These are phyloP conservation scores for Ascaphus truei DNA, from an alignment of 2,113 vertebrate genomes.

Conservation along the genomic window DNA sequence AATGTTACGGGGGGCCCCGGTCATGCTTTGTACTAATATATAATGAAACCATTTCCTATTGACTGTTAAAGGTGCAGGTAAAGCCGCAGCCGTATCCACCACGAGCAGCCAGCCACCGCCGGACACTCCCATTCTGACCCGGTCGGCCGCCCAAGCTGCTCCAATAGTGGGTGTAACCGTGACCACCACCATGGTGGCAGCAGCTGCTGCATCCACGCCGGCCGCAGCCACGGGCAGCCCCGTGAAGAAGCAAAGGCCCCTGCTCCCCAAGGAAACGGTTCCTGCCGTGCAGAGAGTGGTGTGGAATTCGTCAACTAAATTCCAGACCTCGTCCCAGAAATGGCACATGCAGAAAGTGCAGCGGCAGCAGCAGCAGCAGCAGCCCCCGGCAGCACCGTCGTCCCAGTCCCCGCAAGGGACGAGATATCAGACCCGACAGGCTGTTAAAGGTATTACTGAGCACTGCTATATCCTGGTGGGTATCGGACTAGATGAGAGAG, in stretches of 20 bases:
- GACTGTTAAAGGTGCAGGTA: too few relatives aligned
- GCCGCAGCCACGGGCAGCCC: slow-evolving; percentile 66
- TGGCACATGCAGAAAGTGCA: slow-evolving; percentile 95
- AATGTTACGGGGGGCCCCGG: too few relatives aligned
- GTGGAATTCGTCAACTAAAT: slow-evolving; percentile 90
- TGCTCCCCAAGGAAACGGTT: slow-evolving; percentile 88
- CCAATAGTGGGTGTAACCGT: slow-evolving; percentile 64
- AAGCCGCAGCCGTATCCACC: slow-evolving; percentile 64
- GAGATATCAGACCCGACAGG: slow-evolving; percentile 93
- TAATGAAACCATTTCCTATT: too few relatives aligned
- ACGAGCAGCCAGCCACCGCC: slow-evolving; percentile 64
- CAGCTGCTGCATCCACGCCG: slow-evolving; percentile 54
- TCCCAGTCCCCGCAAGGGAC: slow-evolving; percentile 83
- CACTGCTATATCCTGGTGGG: not conserved
- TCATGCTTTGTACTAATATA: too few relatives aligned
- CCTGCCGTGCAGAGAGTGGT: slow-evolving; percentile 86
- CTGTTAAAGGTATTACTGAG: slow-evolving; percentile 81
- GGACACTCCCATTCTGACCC: slow-evolving; percentile 66
- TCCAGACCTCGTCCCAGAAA: slow-evolving; percentile 93
- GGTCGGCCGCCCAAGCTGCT: slow-evolving; percentile 63
- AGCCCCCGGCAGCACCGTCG: slow-evolving; percentile 57
- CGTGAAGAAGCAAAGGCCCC: slow-evolving; percentile 92
- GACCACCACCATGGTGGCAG: slow-evolving; percentile 59
- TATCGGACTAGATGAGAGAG: too few relatives aligned
- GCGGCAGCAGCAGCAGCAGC: slow-evolving; percentile 77